These are phyloP conservation scores for Lepidurus arcticus DNA, from an alignment of 1,140 invertebrate genomes.

Conservation along the genomic window DNA sequence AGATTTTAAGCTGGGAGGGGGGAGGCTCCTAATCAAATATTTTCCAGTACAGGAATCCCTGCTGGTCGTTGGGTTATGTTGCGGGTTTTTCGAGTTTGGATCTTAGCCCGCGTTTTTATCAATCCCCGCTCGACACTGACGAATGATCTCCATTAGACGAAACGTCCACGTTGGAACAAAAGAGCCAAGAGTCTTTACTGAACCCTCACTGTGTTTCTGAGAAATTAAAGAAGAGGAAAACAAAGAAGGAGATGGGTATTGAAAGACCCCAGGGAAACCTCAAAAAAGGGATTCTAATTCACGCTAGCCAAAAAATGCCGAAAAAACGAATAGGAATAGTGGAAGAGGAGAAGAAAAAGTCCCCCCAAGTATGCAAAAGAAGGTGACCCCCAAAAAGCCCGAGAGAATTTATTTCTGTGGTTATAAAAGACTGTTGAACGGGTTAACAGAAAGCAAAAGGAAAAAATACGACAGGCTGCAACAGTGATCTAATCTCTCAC, in stretches of 20 bases:
- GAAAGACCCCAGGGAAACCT: no score
- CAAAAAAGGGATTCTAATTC: no score
- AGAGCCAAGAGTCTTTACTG: neutral
- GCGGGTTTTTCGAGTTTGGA: neutral
- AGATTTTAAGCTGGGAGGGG: neutral
- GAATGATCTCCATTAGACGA: conserved; percentile 11
- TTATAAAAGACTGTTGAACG: neutral
- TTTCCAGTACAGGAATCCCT: neutral
- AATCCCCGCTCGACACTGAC: conserved; percentile 5
- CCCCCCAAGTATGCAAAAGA: neutral
- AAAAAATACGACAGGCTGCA: neutral
- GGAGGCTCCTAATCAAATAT: conserved; percentile 13
- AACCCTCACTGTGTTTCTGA: no score
- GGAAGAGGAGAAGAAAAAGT: neutral
- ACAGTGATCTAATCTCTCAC: conserved; percentile 19
- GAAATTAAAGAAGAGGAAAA: no score
- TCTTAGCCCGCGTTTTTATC: neutral
- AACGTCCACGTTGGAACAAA: conserved; percentile 13
- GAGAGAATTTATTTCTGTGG: neutral
- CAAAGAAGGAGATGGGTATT: no score
- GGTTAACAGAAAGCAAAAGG: neutral
- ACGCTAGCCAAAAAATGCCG: no score
- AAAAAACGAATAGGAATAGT: no score
- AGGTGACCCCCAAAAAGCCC: neutral
- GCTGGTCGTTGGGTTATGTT: neutral